A percentile compares a stretch with the other conserved stretches of the same genome.
These are phyloP conservation scores for Neoitamus cyanurus DNA, from an alignment of 2,888 invertebrate genomes.

Conservation along the genomic window DNA sequence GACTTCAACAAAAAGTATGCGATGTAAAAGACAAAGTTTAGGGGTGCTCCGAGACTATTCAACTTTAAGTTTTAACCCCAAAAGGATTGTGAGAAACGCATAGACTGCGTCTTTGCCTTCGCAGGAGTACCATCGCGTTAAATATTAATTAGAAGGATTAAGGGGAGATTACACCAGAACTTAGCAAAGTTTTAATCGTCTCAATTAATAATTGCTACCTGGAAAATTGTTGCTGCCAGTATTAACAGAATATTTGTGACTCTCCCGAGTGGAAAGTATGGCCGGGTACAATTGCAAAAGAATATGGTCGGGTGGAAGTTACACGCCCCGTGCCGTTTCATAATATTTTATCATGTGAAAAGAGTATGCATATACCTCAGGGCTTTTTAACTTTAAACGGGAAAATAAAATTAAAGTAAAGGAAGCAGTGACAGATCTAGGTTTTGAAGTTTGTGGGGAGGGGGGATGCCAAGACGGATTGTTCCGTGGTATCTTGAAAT, in stretches of 20 bases:
- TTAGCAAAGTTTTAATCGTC: neutral
- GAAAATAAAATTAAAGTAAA: too few relatives aligned
- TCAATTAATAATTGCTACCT: conserved; percentile 1
- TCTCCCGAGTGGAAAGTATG: neutral
- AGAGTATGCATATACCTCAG: neutral
- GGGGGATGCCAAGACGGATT: too few relatives aligned
- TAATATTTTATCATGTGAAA: neutral
- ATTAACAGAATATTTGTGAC: neutral
- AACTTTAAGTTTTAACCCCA: neutral
- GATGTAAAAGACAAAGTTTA: neutral
- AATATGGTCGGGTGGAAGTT: neutral
- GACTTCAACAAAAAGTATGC: neutral
- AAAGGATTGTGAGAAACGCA: neutral
- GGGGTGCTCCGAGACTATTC: neutral
- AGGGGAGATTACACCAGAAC: neutral
- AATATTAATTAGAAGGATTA: neutral
- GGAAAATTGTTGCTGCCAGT: neutral
- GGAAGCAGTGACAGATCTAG: too few relatives aligned
- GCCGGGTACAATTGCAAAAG: neutral
- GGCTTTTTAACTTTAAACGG: too few relatives aligned
- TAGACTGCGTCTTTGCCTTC: neutral
- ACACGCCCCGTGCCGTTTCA: neutral
- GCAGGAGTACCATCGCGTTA: neutral
- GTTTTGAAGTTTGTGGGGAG: too few relatives aligned
- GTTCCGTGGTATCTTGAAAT: too few relatives aligned